These are phyloP conservation scores for Heterocephalus glaber DNA, from an alignment of 2,113 vertebrate species.

Conservation along the genomic window DNA sequence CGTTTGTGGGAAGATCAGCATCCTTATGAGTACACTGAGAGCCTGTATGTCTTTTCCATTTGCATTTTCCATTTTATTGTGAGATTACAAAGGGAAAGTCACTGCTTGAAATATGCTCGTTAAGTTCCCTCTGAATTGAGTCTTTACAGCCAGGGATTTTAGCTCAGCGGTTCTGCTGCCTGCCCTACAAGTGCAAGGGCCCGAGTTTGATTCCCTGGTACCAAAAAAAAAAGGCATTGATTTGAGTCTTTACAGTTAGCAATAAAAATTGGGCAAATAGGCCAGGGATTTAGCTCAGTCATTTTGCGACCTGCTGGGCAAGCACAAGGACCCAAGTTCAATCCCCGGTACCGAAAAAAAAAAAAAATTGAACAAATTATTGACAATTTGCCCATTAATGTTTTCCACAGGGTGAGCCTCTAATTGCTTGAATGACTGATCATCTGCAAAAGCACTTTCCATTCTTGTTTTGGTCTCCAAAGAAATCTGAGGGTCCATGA, in stretches of 20 bases:
- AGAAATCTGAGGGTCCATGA: background rate
- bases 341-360: no score
- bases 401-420: background rate
- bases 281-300: no score
- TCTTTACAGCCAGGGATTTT: background rate
- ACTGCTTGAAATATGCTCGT: background rate
- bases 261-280: no score
- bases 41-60: background rate
- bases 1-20: background rate
- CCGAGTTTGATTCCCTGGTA: no score
- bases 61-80: conserved; percentile 30
- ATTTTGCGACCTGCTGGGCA: no score
- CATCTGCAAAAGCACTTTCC: background rate
- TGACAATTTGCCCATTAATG: conserved; percentile 7
- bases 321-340: no score
- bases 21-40: background rate
- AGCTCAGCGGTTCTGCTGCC: no score
- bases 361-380: conserved; percentile 40
- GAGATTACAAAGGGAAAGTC: background rate
- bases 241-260: no score
- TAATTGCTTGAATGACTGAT: background rate
- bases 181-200: no score
- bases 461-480: background rate
- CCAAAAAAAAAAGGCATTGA: no score
- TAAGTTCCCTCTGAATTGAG: conserved; percentile 25